These are phyloP conservation scores for Luffia ferchaultella DNA, from an alignment of 2,888 invertebrate genomes.

Conservation along the genomic window DNA sequence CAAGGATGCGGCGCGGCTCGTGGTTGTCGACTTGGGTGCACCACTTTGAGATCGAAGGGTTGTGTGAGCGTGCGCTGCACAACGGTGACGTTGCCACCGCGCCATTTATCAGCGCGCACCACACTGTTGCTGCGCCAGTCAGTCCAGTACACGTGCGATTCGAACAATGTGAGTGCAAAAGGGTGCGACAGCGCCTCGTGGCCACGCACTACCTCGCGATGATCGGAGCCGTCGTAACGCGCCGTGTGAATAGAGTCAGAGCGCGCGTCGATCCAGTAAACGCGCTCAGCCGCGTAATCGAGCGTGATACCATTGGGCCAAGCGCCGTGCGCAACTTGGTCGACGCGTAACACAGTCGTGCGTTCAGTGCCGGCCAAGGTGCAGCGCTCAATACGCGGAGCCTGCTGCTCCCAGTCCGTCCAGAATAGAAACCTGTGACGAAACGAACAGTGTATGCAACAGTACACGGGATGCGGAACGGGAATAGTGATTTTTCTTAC, in stretches of 20 bases:
- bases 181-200: conserved; percentile 85
- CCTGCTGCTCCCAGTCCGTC: conserved; percentile 85
- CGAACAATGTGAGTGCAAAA: conserved; percentile 87
- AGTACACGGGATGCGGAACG: too few relatives aligned
- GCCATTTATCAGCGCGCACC: conserved; percentile 88
- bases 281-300: conserved; percentile 75
- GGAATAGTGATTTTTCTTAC: conserved; percentile 43
- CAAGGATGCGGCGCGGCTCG: conserved; percentile 68
- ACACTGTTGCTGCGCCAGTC: conserved; percentile 92
- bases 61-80: conserved; percentile 86
- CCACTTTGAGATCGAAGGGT: conserved; percentile 88
- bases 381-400: conserved; percentile 83
- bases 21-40: conserved; percentile 49
- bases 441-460: conserved; percentile 9
- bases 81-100: conserved; percentile 77
- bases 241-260: conserved; percentile 89
- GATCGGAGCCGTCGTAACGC: conserved; percentile 80
- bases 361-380: conserved; percentile 79
- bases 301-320: conserved; percentile 88
- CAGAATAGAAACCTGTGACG: conserved; percentile 73
- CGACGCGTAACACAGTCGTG: conserved; percentile 65
- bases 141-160: conserved; percentile 91
- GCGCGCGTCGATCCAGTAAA: conserved; percentile 90
- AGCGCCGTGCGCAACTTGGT: conserved; percentile 68
- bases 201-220: conserved; percentile 73